Percentiles rank a stretch among this genome's conserved stretches.
These are phyloP conservation scores for Chionis minor DNA, from an alignment of 2,113 vertebrate genomes.

Conservation along the genomic window DNA sequence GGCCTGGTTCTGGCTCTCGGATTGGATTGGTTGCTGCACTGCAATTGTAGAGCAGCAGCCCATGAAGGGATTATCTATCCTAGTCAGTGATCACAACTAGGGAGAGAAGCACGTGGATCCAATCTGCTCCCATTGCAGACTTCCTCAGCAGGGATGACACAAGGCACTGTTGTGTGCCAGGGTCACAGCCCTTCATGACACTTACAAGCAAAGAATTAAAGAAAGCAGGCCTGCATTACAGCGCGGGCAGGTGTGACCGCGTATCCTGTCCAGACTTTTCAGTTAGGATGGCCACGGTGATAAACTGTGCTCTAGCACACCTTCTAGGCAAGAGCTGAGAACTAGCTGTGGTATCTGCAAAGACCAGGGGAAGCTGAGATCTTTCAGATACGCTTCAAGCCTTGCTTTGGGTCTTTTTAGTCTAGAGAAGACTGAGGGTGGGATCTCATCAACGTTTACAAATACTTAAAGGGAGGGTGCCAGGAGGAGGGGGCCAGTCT, in stretches of 20 bases:
- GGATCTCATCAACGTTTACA: too few relatives aligned
- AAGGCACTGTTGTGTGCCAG: not conserved
- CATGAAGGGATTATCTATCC: not conserved
- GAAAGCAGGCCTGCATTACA: not conserved
- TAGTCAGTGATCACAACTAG: not conserved
- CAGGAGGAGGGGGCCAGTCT: too few relatives aligned
- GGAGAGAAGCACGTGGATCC: not conserved
- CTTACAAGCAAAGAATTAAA: not conserved
- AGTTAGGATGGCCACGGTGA: not conserved
- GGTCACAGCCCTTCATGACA: not conserved
- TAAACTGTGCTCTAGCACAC: not conserved
- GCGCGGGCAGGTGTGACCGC: not conserved
- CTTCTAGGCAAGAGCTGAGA: not conserved
- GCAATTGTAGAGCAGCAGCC: conserved; percentile 10
- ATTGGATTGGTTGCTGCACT: conserved; percentile 26
- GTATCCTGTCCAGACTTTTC: not conserved
- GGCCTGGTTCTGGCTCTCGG: not conserved
- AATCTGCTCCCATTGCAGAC: not conserved
- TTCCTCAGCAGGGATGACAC: not conserved
- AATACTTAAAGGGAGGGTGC: too few relatives aligned
- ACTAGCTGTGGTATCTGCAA: not conserved
- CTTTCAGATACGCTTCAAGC: not conserved
- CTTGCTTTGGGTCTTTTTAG: not conserved
- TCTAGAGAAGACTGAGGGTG: too few relatives aligned
- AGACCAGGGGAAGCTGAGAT: not conserved